Evolutionary conservation across 92 coral and sea anemone species (phyloP), one percentile per base, ranked within the genome.

Genomic region (Diadumene lineata): DNA sequence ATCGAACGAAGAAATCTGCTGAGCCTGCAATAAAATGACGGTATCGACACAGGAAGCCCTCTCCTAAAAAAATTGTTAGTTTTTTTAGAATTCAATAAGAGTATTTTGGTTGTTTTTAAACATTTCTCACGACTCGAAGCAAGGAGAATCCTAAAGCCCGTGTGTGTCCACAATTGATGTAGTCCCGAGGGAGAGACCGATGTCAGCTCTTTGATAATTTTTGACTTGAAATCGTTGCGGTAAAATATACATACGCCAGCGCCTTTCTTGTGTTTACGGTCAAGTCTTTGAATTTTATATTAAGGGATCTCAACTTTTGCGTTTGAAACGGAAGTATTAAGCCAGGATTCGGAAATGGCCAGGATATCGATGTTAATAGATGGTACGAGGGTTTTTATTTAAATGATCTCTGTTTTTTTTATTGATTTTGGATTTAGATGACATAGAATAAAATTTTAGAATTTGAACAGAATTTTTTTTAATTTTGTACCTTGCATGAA

Each of bases 201-300:
- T 21, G 78, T 55, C 16, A 73, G 72, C 29, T 73, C 24, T 30
- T 73, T 73, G 11, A 73, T 24, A 6, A 31, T 34, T 74, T 25
- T 74, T 74, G 48, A 10, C 33, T 56, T 74, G 28, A 27, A 74
- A 56, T 74, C 28, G 4, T 34, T 74, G 0, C 73, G 79, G 19
- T 31, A 31, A 29, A 28, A 74, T 0, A 74, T 26, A 28, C 79
- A 74, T 6, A 56, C 79, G 7, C 78, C 78, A 1, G 68, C 73
- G 25, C 79, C 71, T 17, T 58, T 74, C 34, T 60, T 74, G 28
- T 74, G 66, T 19, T 74, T 74, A 25, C 73, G 79, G 31, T 74
- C 79, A 1, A 74, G 79, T 32, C 79, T 74, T 31, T 74, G 63
- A 11, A 74, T 27, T 17, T 32, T 74, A 24, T 74, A 74, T 11